Percentiles rank a stretch among this genome's conserved stretches.
Evolutionary conservation across 2,888 invertebrate genomes (phyloP).

Genomic region (Pollenia labialis): DNA sequence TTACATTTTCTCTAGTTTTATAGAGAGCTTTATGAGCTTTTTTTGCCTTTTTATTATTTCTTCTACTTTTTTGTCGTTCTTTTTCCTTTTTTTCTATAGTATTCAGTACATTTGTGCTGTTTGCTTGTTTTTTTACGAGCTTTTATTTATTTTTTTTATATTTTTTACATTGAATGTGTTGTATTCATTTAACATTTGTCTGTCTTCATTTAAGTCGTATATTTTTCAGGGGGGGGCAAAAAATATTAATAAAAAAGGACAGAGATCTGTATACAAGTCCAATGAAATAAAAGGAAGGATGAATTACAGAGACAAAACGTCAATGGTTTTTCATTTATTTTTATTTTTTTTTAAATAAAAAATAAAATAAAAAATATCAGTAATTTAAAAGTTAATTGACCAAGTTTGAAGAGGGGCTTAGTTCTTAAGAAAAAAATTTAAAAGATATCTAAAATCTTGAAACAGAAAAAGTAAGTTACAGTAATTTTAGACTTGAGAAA

Average conservation of each 20-base stretch:
- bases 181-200: constrained; percentile 65
- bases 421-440: too few species aligned
- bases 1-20: constrained; percentile 15
- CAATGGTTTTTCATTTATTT: constrained; percentile 22
- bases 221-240: constrained; percentile 31
- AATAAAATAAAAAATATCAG: neutral
- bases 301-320: constrained; percentile 26
- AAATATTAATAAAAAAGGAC: neutral
- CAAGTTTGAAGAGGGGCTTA: neutral
- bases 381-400: constrained; percentile 26
- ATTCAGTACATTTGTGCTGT: constrained; percentile 7
- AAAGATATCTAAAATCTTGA: too few species aligned
- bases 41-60: neutral
- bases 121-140: constrained; percentile 20
- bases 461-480: too few species aligned
- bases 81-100: constrained; percentile 6
- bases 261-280: neutral
- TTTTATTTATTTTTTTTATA: constrained; percentile 27
- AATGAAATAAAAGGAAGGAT: neutral
- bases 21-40: neutral
- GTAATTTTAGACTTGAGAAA: too few species aligned
- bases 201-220: constrained; percentile 60
- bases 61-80: neutral
- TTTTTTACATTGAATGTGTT: constrained; percentile 41
- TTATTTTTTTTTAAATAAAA: too few species aligned